Evolutionary conservation across 2,888 invertebrate genomes (phyloP), one percentile per base, ranked within the genome.

Genomic region (Cerastis rubricosa): DNA sequence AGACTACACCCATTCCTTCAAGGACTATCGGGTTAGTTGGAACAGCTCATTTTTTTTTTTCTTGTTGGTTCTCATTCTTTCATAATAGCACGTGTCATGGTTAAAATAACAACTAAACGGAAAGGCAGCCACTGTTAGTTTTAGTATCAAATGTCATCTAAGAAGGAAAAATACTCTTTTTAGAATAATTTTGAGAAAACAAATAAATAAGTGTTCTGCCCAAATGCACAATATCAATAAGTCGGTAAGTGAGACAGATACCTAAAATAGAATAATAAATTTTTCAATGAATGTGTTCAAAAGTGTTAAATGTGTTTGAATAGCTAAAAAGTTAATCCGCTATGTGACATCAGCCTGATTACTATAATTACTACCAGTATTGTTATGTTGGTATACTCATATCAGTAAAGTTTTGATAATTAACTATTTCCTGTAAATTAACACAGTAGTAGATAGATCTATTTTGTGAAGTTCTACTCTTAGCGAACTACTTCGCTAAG

Each of bases 1-100:
- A 97, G 43, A 96, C 95, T 40, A 95, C 96, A 0, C 92, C 94
- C 1, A 90, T 92, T 0, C 94, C 95, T 2, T 88, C 92, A 65
- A 94, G 95, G 81, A 92, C 93, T 79, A 91, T 95, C 78, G 94
- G 95, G 96, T 96, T 89, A 83, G 83, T 67, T 63, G 6, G 22
- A 43, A 8, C 14, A 43, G 4, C 63, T 14, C 63, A 43, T 8
- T 9, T 14, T 25, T 43, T 43, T 17, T 17, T 25, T 54, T 68
- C 9, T 3, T 40, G 12, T 40, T 19, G 17, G 8, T 17, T 19
- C 17, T n/a, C 17, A 29, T 71, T 49, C 6, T 22, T n/a, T 43
- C 6, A n/a, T 8, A 65, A 22, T 29, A 70, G 29, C 11, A 35
- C 45, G 35, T 35, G n/a, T 45, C 54, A 6, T 45, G 6, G 25